Conservation (phyloP, 2,888 invertebrate species). For the Pseudanteris insignis region DNA sequence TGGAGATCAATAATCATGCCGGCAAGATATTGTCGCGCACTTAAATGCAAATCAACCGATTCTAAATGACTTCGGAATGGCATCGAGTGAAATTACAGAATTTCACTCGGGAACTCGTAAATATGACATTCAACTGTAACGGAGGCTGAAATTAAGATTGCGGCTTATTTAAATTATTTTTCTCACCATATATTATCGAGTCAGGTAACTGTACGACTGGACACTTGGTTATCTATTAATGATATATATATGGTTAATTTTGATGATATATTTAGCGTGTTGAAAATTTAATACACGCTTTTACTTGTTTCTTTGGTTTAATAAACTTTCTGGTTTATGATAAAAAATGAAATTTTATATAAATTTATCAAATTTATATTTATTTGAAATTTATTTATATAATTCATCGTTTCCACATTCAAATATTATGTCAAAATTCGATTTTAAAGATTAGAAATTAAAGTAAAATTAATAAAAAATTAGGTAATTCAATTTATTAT, state of each 20-base stretch:
- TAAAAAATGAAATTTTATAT: no score
- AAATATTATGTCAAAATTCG: no score
- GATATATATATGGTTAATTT: constrained; percentile 10
- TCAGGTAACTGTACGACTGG: neutral
- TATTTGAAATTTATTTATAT: no score
- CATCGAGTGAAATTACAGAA: constrained; percentile 22
- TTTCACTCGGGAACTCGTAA: constrained; percentile 21
- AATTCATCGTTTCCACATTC: no score
- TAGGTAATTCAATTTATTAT: no score
- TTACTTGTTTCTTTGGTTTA: neutral
- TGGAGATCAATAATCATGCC: no score
- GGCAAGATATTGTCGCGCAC: neutral
- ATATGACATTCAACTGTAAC: constrained; percentile 19
- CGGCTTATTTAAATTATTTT: constrained; percentile 4
- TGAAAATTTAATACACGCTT: neutral
- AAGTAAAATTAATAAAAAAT: no score
- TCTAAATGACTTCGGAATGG: constrained; percentile 1
- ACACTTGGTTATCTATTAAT: constrained; percentile 10
- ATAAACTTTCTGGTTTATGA: no score
- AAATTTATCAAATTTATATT: no score
- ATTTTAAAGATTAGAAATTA: no score
- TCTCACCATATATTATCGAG: constrained; percentile 12
- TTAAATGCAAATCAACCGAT: constrained; percentile 5
- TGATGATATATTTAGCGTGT: constrained; percentile 2
- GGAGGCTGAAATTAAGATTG: constrained; percentile 16